Evolutionary conservation across 2,113 vertebrate genomes (phyloP).

Genomic region (Tragulus kanchil): DNA sequence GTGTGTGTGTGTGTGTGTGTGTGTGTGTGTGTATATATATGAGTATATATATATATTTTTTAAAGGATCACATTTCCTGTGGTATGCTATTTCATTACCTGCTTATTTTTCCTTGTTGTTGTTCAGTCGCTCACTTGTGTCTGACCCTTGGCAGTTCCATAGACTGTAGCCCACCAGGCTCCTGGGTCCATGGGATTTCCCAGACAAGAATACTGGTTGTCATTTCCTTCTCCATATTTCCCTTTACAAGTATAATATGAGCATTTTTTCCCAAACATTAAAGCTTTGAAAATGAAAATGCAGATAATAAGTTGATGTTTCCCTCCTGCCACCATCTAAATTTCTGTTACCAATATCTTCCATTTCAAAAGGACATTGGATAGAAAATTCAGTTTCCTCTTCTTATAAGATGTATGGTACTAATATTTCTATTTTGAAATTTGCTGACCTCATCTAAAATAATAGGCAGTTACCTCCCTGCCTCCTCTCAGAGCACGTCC

Average conservation of each 20-base stretch:
- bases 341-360: background rate
- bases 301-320: background rate
- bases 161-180: background rate
- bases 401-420: background rate
- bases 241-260: background rate
- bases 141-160: accelerated
- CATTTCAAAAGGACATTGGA: background rate
- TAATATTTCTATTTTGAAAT: constrained; percentile 43
- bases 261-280: background rate
- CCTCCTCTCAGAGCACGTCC: background rate
- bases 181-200: background rate
- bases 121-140: background rate
- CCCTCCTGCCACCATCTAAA: background rate
- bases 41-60: background rate
- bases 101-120: background rate
- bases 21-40: background rate
- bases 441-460: constrained; percentile 53
- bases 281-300: background rate
- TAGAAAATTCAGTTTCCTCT: background rate
- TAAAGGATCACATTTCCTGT: background rate
- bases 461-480: constrained; percentile 33
- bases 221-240: background rate
- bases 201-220: background rate
- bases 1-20: background rate
- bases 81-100: background rate